These are phyloP conservation scores for Polypterus senegalus DNA, from an alignment of 2,113 vertebrate genomes.

Conservation along the genomic window DNA sequence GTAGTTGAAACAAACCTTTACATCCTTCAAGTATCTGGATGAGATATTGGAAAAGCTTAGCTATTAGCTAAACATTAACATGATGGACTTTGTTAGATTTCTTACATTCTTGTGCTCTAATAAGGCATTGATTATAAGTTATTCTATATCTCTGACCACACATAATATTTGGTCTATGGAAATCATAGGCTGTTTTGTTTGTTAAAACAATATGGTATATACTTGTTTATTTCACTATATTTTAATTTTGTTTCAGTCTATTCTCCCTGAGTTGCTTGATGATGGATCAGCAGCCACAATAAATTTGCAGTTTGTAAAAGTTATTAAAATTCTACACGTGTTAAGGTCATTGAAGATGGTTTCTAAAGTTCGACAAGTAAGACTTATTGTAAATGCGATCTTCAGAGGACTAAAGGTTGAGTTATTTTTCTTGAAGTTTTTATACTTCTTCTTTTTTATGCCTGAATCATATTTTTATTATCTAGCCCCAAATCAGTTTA, in stretches of 20 bases:
- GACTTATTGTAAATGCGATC: conserved; percentile 40
- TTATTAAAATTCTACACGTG: conserved; percentile 30
- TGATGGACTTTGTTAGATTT: too few species aligned
- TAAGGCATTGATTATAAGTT: too few species aligned
- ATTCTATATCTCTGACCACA: too few species aligned
- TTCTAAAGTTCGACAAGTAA: conserved; percentile 32
- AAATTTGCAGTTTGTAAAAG: conserved; percentile 10
- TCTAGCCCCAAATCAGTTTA: conserved; percentile 5
- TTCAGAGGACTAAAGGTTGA: conserved; percentile 39
- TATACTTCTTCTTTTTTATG: not conserved
- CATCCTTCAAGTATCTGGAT: too few species aligned
- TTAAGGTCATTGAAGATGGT: conserved; percentile 41
- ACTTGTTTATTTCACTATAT: too few species aligned
- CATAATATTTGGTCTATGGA: too few species aligned
- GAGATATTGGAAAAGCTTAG: too few species aligned
- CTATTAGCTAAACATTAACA: too few species aligned
- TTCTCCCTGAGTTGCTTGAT: conserved; percentile 29
- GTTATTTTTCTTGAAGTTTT: not conserved
- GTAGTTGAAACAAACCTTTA: too few species aligned
- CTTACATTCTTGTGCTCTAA: too few species aligned
- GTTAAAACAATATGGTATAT: too few species aligned
- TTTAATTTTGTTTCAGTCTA: conserved; percentile 19
- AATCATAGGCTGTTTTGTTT: too few species aligned
- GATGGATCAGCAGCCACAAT: not conserved
- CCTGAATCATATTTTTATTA: not conserved